Conservation (phyloP, 2,888 invertebrate genomes). For the Dasypolia templi region DNA sequence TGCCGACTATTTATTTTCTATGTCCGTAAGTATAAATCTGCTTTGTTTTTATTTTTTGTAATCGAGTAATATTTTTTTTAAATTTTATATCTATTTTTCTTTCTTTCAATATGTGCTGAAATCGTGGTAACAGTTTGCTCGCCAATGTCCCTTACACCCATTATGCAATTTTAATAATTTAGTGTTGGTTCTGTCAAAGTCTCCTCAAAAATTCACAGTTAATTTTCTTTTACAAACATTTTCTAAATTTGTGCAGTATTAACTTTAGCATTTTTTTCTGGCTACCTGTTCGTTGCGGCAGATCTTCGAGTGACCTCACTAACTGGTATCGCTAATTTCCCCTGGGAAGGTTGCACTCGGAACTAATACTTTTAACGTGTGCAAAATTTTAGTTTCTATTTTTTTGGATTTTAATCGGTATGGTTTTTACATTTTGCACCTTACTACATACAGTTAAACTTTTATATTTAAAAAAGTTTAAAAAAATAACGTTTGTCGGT, state of each 20-base stretch:
- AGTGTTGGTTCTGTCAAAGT: neutral
- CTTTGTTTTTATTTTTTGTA: too few relatives aligned
- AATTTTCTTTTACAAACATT: neutral
- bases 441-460: too few relatives aligned
- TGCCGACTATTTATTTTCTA: too few relatives aligned
- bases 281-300: constrained; percentile 4
- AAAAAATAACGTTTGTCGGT: too few relatives aligned
- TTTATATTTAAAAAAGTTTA: too few relatives aligned
- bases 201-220: neutral
- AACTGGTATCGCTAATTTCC: constrained; percentile 68
- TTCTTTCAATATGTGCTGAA: too few relatives aligned
- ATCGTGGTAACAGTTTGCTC: too few relatives aligned
- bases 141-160: too few relatives aligned
- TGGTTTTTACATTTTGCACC: neutral
- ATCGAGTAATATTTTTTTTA: too few relatives aligned
- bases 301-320: constrained; percentile 57
- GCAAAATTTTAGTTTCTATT: constrained; percentile 30
- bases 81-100: too few relatives aligned
- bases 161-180: too few relatives aligned
- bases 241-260: constrained; percentile 9
- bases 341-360: constrained; percentile 61
- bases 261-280: constrained; percentile 15
- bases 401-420: neutral
- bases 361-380: constrained; percentile 54
- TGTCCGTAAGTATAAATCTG: too few relatives aligned